Base-by-base conservation (phyloP, 2,113 vertebrate genomes). In the Ictalurus furcatus region DNA sequence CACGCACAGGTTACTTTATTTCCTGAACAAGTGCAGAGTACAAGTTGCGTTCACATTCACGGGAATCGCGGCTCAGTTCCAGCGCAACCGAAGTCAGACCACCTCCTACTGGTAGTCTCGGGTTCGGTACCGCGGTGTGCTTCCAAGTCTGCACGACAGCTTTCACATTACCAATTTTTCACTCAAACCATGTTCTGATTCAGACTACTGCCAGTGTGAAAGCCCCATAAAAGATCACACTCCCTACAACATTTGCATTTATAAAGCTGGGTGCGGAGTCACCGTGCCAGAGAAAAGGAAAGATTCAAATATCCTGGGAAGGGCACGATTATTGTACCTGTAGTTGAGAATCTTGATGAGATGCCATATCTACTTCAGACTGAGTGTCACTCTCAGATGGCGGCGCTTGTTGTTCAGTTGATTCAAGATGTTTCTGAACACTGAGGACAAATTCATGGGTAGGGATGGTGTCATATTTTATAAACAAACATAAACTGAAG, bases 271-370 rank as follows among this genome's bases (percentile, higher is more conserved):
- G n/a, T 3, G 21, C 4, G 17, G n/a, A 71, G 13, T n/a, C 67
- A 16, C 4, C 1, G 0, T 34, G 14, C 14, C 67, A 71, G 30
- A 37, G 14, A 58, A 59, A 48, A 56, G 6, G 54, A 59, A 82
- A 44, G 3, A 28, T 25, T 9, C 7, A 44, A 48, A 48, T 40
- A 25, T 84, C 4, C n/a, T 44, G 5, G 5, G 30, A n/a, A 40
- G 6, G 19, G 40, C 3, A 23, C 44, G 12, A 76, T 78, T 79
- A 67, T 21, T 5, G 19, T 73, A 91, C 90, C 89, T 91, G 79
- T 87, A 71, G 52, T 58, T 87, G 23, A 14, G 34, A 9, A 54
- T 89, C 79, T 52, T 81, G 59, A 69, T 65, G 30, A n/a, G n/a
- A 69, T 52, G 80, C 59, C 30, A 61, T 40, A 59, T 85, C 37